A percentile compares a stretch with the other conserved stretches of the same genome.
phyloP scores from a whole-genome alignment of 2,888 invertebrate genomes.

The Drosophila mulleri region DNA sequence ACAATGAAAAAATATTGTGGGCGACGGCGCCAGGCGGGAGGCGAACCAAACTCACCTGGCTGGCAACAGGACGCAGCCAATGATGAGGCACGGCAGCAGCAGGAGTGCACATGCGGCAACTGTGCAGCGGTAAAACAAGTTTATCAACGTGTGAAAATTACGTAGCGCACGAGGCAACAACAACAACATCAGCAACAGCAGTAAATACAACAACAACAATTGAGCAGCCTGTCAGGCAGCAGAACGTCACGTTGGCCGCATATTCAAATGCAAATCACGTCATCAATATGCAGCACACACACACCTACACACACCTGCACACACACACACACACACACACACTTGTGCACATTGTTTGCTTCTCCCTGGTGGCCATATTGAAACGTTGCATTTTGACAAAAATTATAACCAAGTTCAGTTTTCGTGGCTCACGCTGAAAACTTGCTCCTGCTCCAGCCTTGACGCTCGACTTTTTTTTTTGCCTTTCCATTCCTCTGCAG shows the following conservation, averaged over 20 bases:
- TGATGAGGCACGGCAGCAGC: conserved; percentile 41
- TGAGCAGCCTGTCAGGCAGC: conserved; percentile 22
- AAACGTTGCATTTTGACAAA: conserved; percentile 71
- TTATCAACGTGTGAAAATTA: conserved; percentile 80
- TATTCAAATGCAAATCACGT: conserved; percentile 82
- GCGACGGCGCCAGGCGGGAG: neutral
- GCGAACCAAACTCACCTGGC: conserved; percentile 27
- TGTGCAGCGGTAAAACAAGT: conserved; percentile 72
- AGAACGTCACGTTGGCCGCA: conserved; percentile 55
- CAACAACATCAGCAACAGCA: conserved; percentile 33
- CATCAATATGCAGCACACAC: conserved; percentile 75
- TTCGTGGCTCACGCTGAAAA: conserved; percentile 51
- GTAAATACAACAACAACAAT: conserved; percentile 11
- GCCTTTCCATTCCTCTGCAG: conserved; percentile 26
- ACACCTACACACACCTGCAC: conserved; percentile 14
- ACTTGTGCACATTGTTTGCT: conserved; percentile 21
- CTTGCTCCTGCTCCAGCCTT: conserved; percentile 28
- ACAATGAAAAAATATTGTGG: conserved; percentile 32
- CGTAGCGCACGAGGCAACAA: conserved; percentile 62
- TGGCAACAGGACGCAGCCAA: conserved; percentile 35
- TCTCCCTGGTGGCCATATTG: conserved; percentile 39
- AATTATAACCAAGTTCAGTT: conserved; percentile 70
- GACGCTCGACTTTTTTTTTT: conserved; percentile 15
- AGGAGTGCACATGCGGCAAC: conserved; percentile 20
- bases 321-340: neutral